Evolutionary conservation across 2,888 invertebrate species (phyloP).

Genomic region (Choreutis nemorana): DNA sequence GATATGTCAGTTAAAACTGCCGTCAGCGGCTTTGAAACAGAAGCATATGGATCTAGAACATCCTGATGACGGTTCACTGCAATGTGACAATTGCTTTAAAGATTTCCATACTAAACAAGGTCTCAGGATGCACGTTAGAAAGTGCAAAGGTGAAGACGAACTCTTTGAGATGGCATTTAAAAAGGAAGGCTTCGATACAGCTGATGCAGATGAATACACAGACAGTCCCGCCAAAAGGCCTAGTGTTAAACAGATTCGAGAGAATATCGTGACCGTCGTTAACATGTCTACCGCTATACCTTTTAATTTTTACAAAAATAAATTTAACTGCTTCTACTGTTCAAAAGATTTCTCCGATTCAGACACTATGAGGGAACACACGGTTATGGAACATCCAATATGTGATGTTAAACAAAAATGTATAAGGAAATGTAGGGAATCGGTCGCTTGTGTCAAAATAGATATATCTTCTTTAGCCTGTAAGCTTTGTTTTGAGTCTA

Average conservation of each 20-base stretch:
- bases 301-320: conserved; percentile 55
- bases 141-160: conserved; percentile 37
- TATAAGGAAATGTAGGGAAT: conserved; percentile 49
- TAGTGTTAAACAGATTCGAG: conserved; percentile 47
- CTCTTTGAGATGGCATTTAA: conserved; percentile 31
- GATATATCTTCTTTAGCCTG: conserved; percentile 46
- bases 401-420: conserved; percentile 50
- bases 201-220: conserved; percentile 37
- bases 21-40: conserved; percentile 44
- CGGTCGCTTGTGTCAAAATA: conserved; percentile 53
- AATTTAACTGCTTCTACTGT: conserved; percentile 56
- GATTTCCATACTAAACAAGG: conserved; percentile 53
- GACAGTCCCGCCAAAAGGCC: conserved; percentile 34
- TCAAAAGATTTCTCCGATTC: conserved; percentile 53
- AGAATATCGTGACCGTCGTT: conserved; percentile 47
- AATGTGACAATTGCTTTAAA: conserved; percentile 44
- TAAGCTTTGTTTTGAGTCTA: conserved; percentile 45
- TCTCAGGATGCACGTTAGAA: conserved; percentile 43
- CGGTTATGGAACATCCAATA: conserved; percentile 40
- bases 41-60: conserved; percentile 50
- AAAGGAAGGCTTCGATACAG: conserved; percentile 32
- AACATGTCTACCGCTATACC: conserved; percentile 59
- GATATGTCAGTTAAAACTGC: conserved; percentile 42
- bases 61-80: conserved; percentile 45
- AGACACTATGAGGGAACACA: conserved; percentile 45